Evolutionary conservation across 2,888 invertebrate species (phyloP).

Genomic region (Listrodromus nycthemerus): DNA sequence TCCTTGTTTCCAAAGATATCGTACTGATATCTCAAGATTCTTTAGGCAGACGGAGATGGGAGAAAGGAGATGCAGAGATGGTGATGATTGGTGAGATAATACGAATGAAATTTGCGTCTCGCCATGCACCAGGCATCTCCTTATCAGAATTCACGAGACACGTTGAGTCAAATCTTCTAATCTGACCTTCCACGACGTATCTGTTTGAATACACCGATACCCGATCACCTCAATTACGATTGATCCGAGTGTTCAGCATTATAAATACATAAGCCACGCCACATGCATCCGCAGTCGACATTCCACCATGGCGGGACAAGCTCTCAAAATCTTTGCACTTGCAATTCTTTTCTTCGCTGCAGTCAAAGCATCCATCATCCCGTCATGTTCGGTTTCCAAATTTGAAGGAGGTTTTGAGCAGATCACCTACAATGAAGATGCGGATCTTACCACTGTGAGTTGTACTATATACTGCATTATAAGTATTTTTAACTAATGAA

Average conservation of each 20-base stretch:
- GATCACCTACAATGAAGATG: constrained; percentile 48
- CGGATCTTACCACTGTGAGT: constrained; percentile 58
- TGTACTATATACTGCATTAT: not conserved
- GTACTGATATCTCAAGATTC: too few relatives aligned
- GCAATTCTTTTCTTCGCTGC: constrained; percentile 27
- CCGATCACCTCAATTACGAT: constrained; percentile 22
- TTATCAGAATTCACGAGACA: too few relatives aligned
- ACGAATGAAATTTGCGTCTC: too few relatives aligned
- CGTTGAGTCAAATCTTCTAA: too few relatives aligned
- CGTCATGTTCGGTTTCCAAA: not conserved
- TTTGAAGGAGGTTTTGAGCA: not conserved
- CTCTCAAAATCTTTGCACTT: constrained; percentile 21
- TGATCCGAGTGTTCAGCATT: not conserved
- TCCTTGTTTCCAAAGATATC: too few relatives aligned
- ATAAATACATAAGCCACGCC: too few relatives aligned
- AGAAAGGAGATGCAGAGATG: too few relatives aligned
- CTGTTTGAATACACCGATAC: constrained; percentile 9
- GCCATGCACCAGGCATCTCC: too few relatives aligned
- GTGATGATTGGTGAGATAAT: too few relatives aligned
- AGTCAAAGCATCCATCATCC: not conserved
- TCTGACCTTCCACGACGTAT: constrained; percentile 1
- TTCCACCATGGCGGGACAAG: constrained; percentile 30
- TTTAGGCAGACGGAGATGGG: too few relatives aligned
- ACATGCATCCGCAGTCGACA: constrained; percentile 26
- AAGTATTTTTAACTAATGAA: too few relatives aligned